A percentile compares a stretch with the other conserved stretches of the same genome.
Evolutionary conservation across 2,888 invertebrate species (phyloP).

Genomic region (Tachystola acroxantha): DNA sequence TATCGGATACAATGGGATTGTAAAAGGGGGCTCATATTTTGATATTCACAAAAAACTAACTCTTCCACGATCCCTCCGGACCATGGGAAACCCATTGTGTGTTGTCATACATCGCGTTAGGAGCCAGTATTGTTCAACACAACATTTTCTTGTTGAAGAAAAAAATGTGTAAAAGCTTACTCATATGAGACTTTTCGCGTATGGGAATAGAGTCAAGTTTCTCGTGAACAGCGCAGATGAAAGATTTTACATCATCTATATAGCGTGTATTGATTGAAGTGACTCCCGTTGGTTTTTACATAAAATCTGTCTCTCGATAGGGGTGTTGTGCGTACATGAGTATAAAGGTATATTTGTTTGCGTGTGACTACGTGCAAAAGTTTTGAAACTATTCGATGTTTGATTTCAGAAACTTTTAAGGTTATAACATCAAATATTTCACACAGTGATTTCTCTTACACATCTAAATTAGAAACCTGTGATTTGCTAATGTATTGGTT

Average conservation of each 20-base stretch:
- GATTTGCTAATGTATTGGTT: too few relatives aligned
- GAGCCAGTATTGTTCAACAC: constrained; percentile 47
- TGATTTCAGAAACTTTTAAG: background rate
- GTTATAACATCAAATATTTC: too few relatives aligned
- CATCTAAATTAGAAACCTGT: too few relatives aligned
- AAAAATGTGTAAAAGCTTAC: constrained; percentile 33
- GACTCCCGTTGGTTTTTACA: constrained; percentile 75
- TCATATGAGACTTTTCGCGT: constrained; percentile 30
- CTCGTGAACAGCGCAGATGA: constrained; percentile 30
- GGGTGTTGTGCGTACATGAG: constrained; percentile 54
- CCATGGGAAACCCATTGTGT: constrained; percentile 26
- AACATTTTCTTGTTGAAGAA: constrained; percentile 57
- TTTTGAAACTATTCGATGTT: background rate
- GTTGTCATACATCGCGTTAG: constrained; percentile 41
- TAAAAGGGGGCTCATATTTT: constrained; percentile 77
- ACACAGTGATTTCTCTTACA: too few relatives aligned
- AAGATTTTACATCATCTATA: constrained; percentile 69
- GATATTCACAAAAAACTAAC: constrained; percentile 75
- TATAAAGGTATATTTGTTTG: constrained; percentile 35
- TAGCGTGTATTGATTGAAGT: constrained; percentile 77
- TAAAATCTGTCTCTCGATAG: constrained; percentile 69
- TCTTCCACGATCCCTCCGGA: constrained; percentile 57
- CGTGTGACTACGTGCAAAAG: background rate
- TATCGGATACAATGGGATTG: constrained; percentile 74
- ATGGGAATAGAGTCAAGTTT: constrained; percentile 35